These are phyloP conservation scores for Heliconius sara DNA, from an alignment of 2,888 invertebrate species.

Conservation along the genomic window DNA sequence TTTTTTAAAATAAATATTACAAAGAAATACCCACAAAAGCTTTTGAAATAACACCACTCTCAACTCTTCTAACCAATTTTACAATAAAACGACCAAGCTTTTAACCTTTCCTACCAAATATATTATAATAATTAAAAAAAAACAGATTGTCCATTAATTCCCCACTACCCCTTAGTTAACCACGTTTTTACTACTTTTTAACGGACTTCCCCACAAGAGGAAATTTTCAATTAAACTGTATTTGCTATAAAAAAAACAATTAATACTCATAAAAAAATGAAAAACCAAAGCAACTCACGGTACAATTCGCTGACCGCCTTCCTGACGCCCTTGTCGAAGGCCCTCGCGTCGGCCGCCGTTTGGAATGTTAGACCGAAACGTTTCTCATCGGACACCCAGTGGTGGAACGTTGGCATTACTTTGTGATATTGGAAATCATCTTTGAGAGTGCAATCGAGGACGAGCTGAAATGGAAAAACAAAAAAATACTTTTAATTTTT, in stretches of 20 bases:
- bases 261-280: background rate
- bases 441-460: constrained; percentile 96
- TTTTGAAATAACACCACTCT: too few species aligned
- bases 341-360: constrained; percentile 96
- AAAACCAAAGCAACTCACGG: constrained; percentile 85
- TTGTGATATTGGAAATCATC: constrained; percentile 98
- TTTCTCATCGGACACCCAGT: constrained; percentile 98
- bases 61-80: too few species aligned
- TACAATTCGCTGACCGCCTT: constrained; percentile 94
- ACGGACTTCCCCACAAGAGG: too few species aligned
- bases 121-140: too few species aligned
- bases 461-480: constrained; percentile 85
- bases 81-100: too few species aligned
- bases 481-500: background rate
- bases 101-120: too few species aligned
- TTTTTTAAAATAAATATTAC: too few species aligned
- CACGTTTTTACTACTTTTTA: too few species aligned
- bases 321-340: constrained; percentile 96
- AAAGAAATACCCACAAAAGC: too few species aligned
- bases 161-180: too few species aligned
- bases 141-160: too few species aligned
- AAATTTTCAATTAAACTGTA: too few species aligned
- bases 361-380: constrained; percentile 98
- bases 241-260: background rate
- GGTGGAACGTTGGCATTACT: constrained; percentile 99